These are phyloP conservation scores for Sebastes oblongus DNA, from an alignment of 2,797 vertebrate species.

Conservation along the genomic window DNA sequence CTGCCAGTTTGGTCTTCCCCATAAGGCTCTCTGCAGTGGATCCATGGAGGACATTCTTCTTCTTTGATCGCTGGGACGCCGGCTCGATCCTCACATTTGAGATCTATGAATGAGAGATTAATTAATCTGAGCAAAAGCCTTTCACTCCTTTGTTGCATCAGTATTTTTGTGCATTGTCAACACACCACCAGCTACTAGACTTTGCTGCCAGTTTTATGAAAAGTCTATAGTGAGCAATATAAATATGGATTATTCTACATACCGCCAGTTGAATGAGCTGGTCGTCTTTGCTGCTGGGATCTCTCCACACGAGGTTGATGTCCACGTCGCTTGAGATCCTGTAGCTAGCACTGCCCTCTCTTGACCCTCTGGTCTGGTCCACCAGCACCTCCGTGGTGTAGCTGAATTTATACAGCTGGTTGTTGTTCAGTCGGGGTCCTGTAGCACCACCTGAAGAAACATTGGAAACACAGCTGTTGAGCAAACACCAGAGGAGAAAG, in stretches of 20 bases:
- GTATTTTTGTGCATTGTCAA: not conserved
- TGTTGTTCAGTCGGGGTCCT: constrained; percentile 90
- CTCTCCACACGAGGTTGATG: constrained; percentile 90
- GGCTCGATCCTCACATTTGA: constrained; percentile 87
- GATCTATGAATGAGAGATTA: constrained; percentile 78
- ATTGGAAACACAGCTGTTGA: constrained; percentile 39
- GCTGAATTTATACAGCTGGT: constrained; percentile 90
- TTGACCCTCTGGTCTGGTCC: constrained; percentile 80
- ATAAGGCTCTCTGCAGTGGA: constrained; percentile 83
- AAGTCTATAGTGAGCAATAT: not conserved
- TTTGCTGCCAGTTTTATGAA: not conserved
- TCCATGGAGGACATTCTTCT: constrained; percentile 87
- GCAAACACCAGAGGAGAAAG: constrained; percentile 1
- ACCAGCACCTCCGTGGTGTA: constrained; percentile 90
- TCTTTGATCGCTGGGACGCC: constrained; percentile 76
- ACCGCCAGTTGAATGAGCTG: constrained; percentile 90
- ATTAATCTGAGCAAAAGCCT: not conserved
- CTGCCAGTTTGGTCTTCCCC: constrained; percentile 81
- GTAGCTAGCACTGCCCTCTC: constrained; percentile 84
- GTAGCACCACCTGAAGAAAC: constrained; percentile 84
- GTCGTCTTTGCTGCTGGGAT: constrained; percentile 88
- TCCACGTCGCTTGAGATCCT: constrained; percentile 87
- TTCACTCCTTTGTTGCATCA: not conserved
- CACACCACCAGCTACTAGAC: not conserved
- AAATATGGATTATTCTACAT: constrained; percentile 26